These are phyloP conservation scores for Odontomyia ornata DNA, from an alignment of 2,888 invertebrate genomes.

Conservation along the genomic window DNA sequence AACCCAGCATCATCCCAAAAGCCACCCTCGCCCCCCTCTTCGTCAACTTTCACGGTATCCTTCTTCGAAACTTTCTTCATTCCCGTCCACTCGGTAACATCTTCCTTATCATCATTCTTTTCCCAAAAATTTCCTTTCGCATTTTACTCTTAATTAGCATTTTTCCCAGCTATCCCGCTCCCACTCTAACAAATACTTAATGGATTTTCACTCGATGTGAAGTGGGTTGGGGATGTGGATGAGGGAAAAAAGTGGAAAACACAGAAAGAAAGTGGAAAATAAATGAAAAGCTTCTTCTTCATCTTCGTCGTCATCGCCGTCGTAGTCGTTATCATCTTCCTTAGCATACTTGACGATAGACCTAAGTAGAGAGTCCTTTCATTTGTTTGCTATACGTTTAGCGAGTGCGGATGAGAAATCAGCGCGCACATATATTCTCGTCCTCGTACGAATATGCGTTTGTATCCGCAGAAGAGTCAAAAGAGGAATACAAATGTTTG, in stretches of 20 bases:
- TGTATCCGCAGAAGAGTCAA: not conserved
- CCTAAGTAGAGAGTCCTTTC: constrained; percentile 37
- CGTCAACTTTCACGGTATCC: not conserved
- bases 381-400: constrained; percentile 14
- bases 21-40: not conserved
- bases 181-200: constrained; percentile 49
- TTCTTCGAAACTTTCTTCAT: not conserved
- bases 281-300: constrained; percentile 42
- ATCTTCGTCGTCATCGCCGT: not conserved
- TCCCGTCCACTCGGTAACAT: constrained; percentile 3
- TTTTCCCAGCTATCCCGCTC: constrained; percentile 47
- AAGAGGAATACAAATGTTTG: constrained; percentile 22
- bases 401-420: constrained; percentile 36
- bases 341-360: constrained; percentile 32
- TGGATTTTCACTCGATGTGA: constrained; percentile 47
- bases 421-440: constrained; percentile 37
- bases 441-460: constrained; percentile 35
- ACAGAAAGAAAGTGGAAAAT: constrained; percentile 42
- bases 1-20: not conserved
- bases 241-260: constrained; percentile 37
- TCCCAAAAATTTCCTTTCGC: constrained; percentile 47
- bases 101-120: constrained; percentile 31
- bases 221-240: not conserved
- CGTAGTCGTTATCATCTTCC: not conserved
- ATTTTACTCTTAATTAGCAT: constrained; percentile 51